Percentiles rank a stretch among this genome's conserved stretches.
These are phyloP conservation scores for Gastrophysa polygoni DNA, from an alignment of 2,888 invertebrate species.

Conservation along the genomic window DNA sequence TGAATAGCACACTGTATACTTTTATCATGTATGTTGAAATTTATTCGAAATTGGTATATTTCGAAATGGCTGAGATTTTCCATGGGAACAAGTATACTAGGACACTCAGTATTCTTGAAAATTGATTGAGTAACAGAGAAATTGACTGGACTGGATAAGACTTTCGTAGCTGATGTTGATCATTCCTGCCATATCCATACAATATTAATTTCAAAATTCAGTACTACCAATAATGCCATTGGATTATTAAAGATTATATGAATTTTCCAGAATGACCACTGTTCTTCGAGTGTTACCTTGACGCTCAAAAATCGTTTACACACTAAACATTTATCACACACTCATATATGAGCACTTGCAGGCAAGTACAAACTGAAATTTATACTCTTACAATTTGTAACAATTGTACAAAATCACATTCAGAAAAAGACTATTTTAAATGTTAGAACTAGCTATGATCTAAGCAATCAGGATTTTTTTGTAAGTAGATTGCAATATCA, in stretches of 20 bases:
- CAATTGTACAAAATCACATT: constrained; percentile 57
- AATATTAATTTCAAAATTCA: constrained; percentile 42
- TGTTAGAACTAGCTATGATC: constrained; percentile 50
- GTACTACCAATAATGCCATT: constrained; percentile 35
- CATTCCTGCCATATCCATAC: constrained; percentile 25
- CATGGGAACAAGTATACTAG: no score
- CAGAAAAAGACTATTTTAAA: constrained; percentile 51
- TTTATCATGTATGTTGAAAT: no score
- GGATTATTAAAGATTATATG: constrained; percentile 30
- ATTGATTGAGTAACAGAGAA: no score
- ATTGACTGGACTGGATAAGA: constrained; percentile 14
- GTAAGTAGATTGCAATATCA: constrained; percentile 48
- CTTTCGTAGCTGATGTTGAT: no score
- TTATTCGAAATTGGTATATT: no score
- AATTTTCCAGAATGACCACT: constrained; percentile 21
- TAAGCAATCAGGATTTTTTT: constrained; percentile 46
- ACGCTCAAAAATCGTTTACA: neutral
- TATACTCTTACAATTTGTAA: constrained; percentile 55
- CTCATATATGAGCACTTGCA: constrained; percentile 48
- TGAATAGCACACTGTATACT: no score
- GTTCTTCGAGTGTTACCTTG: constrained; percentile 30
- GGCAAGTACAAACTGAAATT: constrained; percentile 52
- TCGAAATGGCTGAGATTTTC: no score
- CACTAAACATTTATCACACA: constrained; percentile 47
- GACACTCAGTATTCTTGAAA: no score